These are phyloP conservation scores for Lepilemur septentrionalis DNA, from an alignment of 2,797 vertebrate genomes.

Conservation along the genomic window DNA sequence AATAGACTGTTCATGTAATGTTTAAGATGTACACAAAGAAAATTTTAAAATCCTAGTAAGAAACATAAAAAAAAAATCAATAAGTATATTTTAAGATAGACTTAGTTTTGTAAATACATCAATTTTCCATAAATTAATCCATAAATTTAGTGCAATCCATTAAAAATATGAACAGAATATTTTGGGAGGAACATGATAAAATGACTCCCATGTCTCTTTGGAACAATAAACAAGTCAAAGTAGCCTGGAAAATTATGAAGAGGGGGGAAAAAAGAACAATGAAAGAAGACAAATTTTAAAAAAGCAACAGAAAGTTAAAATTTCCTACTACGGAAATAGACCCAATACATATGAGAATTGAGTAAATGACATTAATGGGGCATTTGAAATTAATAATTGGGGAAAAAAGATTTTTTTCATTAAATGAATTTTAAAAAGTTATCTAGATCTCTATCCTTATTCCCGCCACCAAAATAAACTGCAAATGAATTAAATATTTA, in stretches of 20 bases:
- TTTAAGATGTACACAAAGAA: background rate
- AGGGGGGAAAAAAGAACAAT: background rate
- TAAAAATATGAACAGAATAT: slow-evolving; percentile 25
- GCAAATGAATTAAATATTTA: slow-evolving; percentile 11
- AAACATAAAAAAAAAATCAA: background rate
- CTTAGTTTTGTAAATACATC: background rate
- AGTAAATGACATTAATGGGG: background rate
- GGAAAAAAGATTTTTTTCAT: background rate
- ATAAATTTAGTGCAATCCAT: slow-evolving; percentile 20
- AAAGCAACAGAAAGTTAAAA: slow-evolving; percentile 37
- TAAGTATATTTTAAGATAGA: background rate
- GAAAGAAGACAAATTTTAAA: background rate
- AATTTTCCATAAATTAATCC: slow-evolving; percentile 9
- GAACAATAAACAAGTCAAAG: slow-evolving; percentile 4
- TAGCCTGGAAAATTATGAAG: background rate
- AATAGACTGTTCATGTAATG: background rate
- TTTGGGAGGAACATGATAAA: slow-evolving; percentile 34
- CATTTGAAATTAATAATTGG: background rate
- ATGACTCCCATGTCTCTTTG: background rate
- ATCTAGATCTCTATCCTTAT: background rate
- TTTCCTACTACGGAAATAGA: background rate
- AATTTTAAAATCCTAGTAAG: background rate
- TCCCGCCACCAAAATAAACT: background rate
- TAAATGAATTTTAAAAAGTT: background rate
- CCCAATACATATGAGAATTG: background rate